These are phyloP conservation scores for Heteropelma amictum DNA, from an alignment of 2,888 invertebrate genomes.

Conservation along the genomic window DNA sequence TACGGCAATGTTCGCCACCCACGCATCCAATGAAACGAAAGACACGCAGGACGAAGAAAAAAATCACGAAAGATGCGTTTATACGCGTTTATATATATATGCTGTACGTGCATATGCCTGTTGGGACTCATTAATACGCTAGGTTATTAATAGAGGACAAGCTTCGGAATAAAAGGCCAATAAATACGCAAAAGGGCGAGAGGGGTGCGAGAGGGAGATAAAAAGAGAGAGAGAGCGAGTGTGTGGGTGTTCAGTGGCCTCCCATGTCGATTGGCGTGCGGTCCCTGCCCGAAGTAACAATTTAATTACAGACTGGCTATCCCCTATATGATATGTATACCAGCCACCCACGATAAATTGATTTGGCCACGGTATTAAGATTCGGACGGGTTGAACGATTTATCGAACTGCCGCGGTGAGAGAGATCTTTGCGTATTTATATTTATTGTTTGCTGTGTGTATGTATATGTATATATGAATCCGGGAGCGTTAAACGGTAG, in stretches of 20 bases:
- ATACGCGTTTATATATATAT: background rate
- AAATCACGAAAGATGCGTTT: too few species aligned
- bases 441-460: too few species aligned
- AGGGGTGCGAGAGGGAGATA: background rate
- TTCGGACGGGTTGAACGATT: constrained; percentile 62
- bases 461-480: too few species aligned
- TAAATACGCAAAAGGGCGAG: constrained; percentile 59
- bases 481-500: constrained; percentile 75
- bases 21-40: constrained; percentile 50
- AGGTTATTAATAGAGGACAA: constrained; percentile 73
- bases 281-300: constrained; percentile 76
- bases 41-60: constrained; percentile 31
- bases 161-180: constrained; percentile 68
- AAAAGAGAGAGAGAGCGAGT: constrained; percentile 26
- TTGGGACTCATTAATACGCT: constrained; percentile 67
- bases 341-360: constrained; percentile 78
- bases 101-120: constrained; percentile 14
- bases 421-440: constrained; percentile 56
- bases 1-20: constrained; percentile 54
- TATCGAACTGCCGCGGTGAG: constrained; percentile 54
- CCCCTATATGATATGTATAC: constrained; percentile 71
- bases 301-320: constrained; percentile 76
- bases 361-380: constrained; percentile 77
- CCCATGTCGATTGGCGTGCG: constrained; percentile 76
- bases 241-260: constrained; percentile 70